phyloP scores from a whole-genome alignment of 1,140 invertebrate species.

The Hestina assimilis region DNA sequence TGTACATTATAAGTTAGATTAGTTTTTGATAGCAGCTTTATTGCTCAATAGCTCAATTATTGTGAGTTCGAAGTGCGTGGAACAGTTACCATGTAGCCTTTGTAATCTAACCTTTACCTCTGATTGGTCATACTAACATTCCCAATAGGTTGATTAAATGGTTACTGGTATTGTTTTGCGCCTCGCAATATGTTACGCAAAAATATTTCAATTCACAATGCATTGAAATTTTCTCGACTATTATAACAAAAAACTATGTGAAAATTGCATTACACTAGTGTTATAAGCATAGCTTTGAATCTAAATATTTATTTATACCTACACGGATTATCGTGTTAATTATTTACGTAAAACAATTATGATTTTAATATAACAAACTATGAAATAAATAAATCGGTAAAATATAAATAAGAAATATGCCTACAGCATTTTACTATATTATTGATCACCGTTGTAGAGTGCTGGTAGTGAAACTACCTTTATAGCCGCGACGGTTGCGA shows the following conservation, averaged over 20 bases:
- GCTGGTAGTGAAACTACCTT: no score
- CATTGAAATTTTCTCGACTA: neutral
- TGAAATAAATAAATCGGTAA: neutral
- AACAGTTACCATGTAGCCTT: neutral
- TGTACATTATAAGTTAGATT: neutral
- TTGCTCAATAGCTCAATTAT: neutral
- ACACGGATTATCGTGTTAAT: no score
- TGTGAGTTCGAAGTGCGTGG: neutral
- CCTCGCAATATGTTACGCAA: constrained; percentile 27
- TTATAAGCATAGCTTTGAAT: no score
- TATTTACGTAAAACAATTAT: no score
- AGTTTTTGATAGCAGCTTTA: neutral
- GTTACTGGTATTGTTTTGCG: constrained; percentile 28
- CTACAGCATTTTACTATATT: no score
- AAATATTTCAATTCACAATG: constrained; percentile 21
- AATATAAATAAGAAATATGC: neutral
- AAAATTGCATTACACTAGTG: no score
- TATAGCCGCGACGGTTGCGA: no score
- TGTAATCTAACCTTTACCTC: constrained; percentile 19
- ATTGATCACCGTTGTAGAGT: no score
- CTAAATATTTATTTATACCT: no score
- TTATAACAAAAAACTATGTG: neutral
- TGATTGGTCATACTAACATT: constrained; percentile 19
- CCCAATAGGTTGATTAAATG: constrained; percentile 25
- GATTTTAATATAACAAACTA: no score